A percentile compares a stretch with the other conserved stretches of the same genome.
phyloP scores from a whole-genome alignment of 2,888 invertebrate species.

The Emmelina monodactyla region DNA sequence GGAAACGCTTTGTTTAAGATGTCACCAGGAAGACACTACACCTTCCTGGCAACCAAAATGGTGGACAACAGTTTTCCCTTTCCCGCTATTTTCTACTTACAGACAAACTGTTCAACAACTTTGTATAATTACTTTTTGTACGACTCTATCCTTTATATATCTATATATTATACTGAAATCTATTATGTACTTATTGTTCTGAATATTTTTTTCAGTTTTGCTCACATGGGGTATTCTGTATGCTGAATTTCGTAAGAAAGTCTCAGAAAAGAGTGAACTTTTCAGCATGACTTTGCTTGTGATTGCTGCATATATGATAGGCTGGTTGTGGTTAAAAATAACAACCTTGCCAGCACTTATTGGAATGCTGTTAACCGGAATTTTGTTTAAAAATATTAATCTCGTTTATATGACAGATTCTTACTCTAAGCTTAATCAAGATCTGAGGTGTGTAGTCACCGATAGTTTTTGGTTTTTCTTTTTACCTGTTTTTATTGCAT shows the following conservation, averaged over 20 bases:
- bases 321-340: constrained; percentile 72
- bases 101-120: constrained; percentile 53
- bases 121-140: constrained; percentile 48
- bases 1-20: constrained; percentile 72
- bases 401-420: constrained; percentile 68
- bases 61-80: constrained; percentile 73
- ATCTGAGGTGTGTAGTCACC: constrained; percentile 69
- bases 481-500: too few relatives aligned
- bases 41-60: constrained; percentile 73
- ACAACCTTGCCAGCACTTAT: constrained; percentile 77
- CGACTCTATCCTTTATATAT: too few relatives aligned
- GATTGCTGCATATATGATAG: constrained; percentile 74
- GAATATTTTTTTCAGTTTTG: constrained; percentile 52
- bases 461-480: too few relatives aligned
- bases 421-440: constrained; percentile 69
- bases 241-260: constrained; percentile 68
- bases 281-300: constrained; percentile 72
- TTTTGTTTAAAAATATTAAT: constrained; percentile 71
- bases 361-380: constrained; percentile 79
- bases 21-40: constrained; percentile 64
- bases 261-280: constrained; percentile 71
- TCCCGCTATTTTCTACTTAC: constrained; percentile 76
- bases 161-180: too few relatives aligned
- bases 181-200: too few relatives aligned
- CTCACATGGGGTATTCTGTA: constrained; percentile 74